phyloP scores from a whole-genome alignment of 2,888 invertebrate species.

The Acronicta aceris region DNA sequence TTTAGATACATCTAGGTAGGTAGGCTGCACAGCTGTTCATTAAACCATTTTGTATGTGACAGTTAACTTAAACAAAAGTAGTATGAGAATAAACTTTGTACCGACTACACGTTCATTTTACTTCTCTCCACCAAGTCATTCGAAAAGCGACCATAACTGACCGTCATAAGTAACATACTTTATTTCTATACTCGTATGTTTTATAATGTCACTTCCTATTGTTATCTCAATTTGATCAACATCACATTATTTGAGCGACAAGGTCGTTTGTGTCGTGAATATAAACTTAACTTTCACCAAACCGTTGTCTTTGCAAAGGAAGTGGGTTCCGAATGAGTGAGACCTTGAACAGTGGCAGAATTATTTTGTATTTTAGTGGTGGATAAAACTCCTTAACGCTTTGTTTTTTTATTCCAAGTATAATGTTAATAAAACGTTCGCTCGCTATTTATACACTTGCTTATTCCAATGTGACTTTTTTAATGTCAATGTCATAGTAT shows the following conservation, averaged over 20 bases:
- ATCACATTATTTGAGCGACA: conserved; percentile 13
- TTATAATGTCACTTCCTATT: conserved; percentile 22
- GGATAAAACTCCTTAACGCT: neutral
- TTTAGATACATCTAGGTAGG: too few species aligned
- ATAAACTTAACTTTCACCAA: conserved; percentile 42
- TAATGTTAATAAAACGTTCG: too few species aligned
- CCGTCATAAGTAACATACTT: too few species aligned
- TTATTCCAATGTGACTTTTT: neutral
- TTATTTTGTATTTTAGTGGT: neutral
- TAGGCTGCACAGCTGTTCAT: too few species aligned
- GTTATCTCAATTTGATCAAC: conserved; percentile 19
- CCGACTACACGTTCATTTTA: too few species aligned
- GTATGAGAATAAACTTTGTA: too few species aligned
- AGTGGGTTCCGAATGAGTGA: conserved; percentile 23
- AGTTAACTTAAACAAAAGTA: too few species aligned
- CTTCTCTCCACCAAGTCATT: too few species aligned
- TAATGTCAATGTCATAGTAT: neutral
- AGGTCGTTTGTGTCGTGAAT: conserved; percentile 37
- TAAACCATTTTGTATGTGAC: too few species aligned
- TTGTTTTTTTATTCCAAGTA: conserved; percentile 12
- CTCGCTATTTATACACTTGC: neutral
- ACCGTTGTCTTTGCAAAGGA: conserved; percentile 31
- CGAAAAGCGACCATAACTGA: too few species aligned
- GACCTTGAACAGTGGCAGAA: conserved; percentile 29
- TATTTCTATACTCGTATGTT: neutral